Percentiles rank a stretch among this genome's conserved stretches.
phyloP scores from a whole-genome alignment of 1,140 invertebrate genomes.

The Carposina sasakii region DNA sequence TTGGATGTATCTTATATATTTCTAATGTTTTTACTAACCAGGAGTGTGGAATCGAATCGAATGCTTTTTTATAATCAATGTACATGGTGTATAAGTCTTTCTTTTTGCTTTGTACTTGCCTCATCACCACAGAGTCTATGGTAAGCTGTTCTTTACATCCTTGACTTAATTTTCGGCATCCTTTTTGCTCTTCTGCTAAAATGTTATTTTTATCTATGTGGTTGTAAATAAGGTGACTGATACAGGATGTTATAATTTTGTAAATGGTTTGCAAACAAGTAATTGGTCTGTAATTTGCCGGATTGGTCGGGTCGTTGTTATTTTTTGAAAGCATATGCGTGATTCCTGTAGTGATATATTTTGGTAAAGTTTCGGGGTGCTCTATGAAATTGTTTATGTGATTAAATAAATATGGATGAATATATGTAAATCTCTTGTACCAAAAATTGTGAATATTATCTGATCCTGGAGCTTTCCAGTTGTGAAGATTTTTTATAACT shows the following conservation, averaged over 20 bases:
- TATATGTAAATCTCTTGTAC: too few species aligned
- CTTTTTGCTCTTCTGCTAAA: constrained; percentile 10
- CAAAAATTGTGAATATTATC: too few species aligned
- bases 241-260: constrained; percentile 6
- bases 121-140: too few species aligned
- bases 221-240: neutral
- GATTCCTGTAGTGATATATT: constrained; percentile 3
- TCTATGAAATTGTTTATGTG: constrained; percentile 5
- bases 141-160: too few species aligned
- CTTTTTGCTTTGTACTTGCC: too few species aligned
- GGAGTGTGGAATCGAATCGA: neutral
- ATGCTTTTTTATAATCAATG: too few species aligned
- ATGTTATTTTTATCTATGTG: neutral
- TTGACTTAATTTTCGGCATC: neutral
- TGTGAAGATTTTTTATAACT: too few species aligned
- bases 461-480: too few species aligned
- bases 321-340: constrained; percentile 4
- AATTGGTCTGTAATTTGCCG: constrained; percentile 8
- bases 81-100: too few species aligned
- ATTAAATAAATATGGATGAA: neutral
- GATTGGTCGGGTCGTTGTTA: neutral
- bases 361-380: neutral
- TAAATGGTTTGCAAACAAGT: constrained; percentile 7
- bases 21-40: neutral
- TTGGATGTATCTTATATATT: neutral